Evolutionary conservation across 2,113 vertebrate genomes (phyloP).

Genomic region (Pogonocichla stellata): DNA sequence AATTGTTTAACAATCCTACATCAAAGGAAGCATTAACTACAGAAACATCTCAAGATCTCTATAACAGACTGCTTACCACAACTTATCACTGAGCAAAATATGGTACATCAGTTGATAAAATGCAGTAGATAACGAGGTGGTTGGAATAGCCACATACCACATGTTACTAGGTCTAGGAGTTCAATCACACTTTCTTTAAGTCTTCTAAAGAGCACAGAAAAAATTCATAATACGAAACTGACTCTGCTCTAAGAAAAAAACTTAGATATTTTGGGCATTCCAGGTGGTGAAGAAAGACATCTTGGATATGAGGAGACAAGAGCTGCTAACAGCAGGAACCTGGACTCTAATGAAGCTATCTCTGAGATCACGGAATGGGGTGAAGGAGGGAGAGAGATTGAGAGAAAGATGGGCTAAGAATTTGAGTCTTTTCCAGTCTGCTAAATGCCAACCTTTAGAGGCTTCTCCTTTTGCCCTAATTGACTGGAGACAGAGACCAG

Average conservation of each 20-base stretch:
- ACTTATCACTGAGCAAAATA: not conserved
- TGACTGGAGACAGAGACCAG: not conserved
- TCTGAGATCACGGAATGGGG: not conserved
- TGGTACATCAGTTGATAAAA: not conserved
- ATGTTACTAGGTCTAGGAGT: not conserved
- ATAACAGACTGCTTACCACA: not conserved
- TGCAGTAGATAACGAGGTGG: accelerated
- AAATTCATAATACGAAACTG: not conserved
- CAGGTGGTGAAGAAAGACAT: not conserved
- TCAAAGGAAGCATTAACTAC: not conserved
- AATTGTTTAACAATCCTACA: not conserved
- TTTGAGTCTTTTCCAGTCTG: not conserved
- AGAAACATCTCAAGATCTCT: not conserved
- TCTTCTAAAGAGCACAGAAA: not conserved
- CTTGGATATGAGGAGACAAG: not conserved
- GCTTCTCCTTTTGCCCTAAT: not conserved
- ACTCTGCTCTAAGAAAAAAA: not conserved
- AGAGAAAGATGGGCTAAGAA: not conserved
- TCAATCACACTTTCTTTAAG: not conserved
- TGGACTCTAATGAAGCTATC: not conserved
- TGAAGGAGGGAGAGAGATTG: not conserved
- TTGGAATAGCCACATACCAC: not conserved
- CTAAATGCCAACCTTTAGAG: not conserved
- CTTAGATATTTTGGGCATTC: not conserved
- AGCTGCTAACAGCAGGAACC: not conserved